Conservation (phyloP, 2,113 vertebrate genomes). For the Agelaius tricolor region DNA sequence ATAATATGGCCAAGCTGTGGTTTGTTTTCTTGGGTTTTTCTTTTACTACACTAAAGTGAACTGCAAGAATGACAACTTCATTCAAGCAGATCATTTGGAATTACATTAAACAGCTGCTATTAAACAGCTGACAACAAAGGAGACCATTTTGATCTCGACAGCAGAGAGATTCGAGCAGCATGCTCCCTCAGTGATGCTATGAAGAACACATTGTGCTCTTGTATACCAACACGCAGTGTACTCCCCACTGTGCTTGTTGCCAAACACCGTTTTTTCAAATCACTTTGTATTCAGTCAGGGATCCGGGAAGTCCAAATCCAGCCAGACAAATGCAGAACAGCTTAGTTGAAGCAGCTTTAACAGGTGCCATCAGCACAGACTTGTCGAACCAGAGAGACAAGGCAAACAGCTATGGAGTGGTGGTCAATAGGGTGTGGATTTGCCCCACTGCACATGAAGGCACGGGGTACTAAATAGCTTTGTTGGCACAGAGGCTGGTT, state of each 20-base stretch:
- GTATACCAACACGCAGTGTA: constrained; percentile 70
- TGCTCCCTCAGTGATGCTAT: constrained; percentile 58
- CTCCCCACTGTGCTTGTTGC: constrained; percentile 77
- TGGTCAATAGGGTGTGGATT: constrained; percentile 56
- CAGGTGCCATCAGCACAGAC: constrained; percentile 74
- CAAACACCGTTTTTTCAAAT: constrained; percentile 77
- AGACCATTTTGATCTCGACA: constrained; percentile 69
- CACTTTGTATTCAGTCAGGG: constrained; percentile 76
- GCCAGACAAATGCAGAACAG: constrained; percentile 78
- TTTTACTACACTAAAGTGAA: constrained; percentile 71
- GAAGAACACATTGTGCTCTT: constrained; percentile 71
- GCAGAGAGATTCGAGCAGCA: constrained; percentile 57
- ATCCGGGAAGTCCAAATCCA: constrained; percentile 78
- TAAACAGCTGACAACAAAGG: constrained; percentile 75
- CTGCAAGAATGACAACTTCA: constrained; percentile 76
- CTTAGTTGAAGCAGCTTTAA: constrained; percentile 79
- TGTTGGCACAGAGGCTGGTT: neutral
- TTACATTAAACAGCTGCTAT: constrained; percentile 79
- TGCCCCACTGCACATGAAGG: constrained; percentile 17
- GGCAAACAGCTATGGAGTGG: constrained; percentile 49
- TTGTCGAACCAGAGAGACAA: constrained; percentile 69
- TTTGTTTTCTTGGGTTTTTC: neutral
- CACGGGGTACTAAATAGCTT: neutral
- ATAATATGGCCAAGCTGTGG: neutral
- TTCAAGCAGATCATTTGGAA: constrained; percentile 78